Percentiles rank a stretch among this genome's conserved stretches.
phyloP scores from a whole-genome alignment of 1,140 invertebrate genomes.

The Anagrus nilaparvatae region DNA sequence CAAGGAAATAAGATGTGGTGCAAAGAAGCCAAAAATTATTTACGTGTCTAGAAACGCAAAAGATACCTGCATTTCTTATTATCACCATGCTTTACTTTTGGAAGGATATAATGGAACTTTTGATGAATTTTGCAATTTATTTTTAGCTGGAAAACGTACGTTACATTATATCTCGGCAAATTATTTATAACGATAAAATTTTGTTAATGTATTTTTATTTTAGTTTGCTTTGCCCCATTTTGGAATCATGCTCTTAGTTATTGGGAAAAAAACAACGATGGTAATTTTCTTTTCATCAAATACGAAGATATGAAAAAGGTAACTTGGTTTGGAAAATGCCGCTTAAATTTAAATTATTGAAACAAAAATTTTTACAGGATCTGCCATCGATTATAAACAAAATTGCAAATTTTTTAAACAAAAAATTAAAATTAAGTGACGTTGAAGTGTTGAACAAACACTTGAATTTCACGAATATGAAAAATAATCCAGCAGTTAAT shows the following conservation, averaged over 20 bases:
- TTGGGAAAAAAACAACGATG: slow-evolving; percentile 44
- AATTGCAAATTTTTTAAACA: slow-evolving; percentile 49
- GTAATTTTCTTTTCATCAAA: slow-evolving; percentile 50
- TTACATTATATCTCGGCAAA: no score
- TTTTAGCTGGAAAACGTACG: no score
- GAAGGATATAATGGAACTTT: slow-evolving; percentile 50
- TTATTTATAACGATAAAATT: no score
- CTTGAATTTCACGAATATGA: slow-evolving; percentile 58
- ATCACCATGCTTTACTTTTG: slow-evolving; percentile 49
- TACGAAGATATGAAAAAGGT: slow-evolving; percentile 59
- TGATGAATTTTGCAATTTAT: slow-evolving; percentile 51
- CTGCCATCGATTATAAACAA: slow-evolving; percentile 46
- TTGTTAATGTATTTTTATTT: slow-evolving; percentile 12
- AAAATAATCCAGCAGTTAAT: slow-evolving; percentile 61
- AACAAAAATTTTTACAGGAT: slow-evolving; percentile 32
- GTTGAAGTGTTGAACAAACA: slow-evolving; percentile 44
- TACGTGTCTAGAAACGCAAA: slow-evolving; percentile 72
- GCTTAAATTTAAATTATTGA: neutral
- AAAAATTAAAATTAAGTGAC: slow-evolving; percentile 41
- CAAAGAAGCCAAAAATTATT: slow-evolving; percentile 49
- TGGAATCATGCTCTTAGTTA: slow-evolving; percentile 50
- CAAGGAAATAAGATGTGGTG: slow-evolving; percentile 37
- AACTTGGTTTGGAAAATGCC: no score
- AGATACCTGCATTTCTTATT: slow-evolving; percentile 67
- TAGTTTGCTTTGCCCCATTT: slow-evolving; percentile 47